Base-by-base conservation (phyloP, 2,888 invertebrate species). In the Trileptium ribeirensis region DNA sequence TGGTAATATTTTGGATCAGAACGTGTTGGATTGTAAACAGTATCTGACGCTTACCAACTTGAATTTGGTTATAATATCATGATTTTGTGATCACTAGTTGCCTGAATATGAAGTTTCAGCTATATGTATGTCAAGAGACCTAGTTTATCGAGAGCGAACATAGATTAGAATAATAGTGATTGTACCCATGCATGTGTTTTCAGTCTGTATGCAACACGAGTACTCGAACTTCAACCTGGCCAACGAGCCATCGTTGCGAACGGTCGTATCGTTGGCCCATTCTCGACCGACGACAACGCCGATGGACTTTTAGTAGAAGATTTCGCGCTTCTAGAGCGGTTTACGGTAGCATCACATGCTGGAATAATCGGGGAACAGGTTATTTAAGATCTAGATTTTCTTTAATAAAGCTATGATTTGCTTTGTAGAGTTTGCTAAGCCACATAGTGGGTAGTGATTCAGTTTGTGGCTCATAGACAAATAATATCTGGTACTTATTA, bases 221-320 rank as follows among this genome's bases (percentile, higher is more conserved):
- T 94, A 8, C 89, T 96, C 36, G 92, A 92, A 40, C 89, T 97
- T 83, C 89, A 91, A 33, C 90, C 91, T 24, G 92, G 93, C 1
- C 91, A 92, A 78, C 91, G 93, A 83, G 93, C 93, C 0, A 90
- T 98, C 1, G 91, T 97, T 29, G 93, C 94, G 81, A 98, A 98
- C 90, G 96, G 97, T 19, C 92, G 95, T 90, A 86, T 90, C 15
- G 91, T 96, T 81, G 98, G 97, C 0, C 96, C 97, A 0, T 90
- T 98, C 3, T 90, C 91, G 0, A 89, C 90, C 0, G 90, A 91
- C 34, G 24, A 15, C 8, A 51, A 51, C 24, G n/a, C 19, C 64
- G 97, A 97, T 88, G 89, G 90, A 34, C 95, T 98, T 88, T 92
- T 93, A 1, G 90, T 92, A 40, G 96, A 97, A 79, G 98, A 99